These are phyloP conservation scores for Noturus placidus DNA, from an alignment of 2,113 vertebrate species.

Conservation along the genomic window DNA sequence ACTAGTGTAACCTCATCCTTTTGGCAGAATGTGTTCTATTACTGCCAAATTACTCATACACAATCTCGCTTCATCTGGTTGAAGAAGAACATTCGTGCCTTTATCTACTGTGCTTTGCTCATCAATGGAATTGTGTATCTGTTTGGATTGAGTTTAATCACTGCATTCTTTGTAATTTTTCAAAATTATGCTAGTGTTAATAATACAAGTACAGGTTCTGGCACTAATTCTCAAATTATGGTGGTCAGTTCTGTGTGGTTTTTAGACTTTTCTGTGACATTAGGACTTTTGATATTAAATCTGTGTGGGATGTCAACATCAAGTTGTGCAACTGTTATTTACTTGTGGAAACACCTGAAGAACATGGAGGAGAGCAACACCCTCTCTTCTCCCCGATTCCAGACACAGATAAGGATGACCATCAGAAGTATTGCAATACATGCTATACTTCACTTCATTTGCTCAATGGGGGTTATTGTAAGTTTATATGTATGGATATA, in stretches of 20 bases:
- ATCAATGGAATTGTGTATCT: neutral
- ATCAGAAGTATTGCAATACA: conserved; percentile 38
- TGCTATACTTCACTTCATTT: conserved; percentile 30
- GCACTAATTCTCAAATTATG: neutral
- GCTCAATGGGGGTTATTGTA: neutral
- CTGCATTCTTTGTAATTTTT: neutral
- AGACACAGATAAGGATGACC: conserved; percentile 40
- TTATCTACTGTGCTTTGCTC: conserved; percentile 41
- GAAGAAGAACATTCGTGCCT: conserved; percentile 54
- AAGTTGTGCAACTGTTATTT: conserved; percentile 41
- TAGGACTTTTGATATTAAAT: neutral
- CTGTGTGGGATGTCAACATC: conserved; percentile 45
- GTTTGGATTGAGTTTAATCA: neutral
- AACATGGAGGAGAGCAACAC: conserved; percentile 22
- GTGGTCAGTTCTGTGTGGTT: neutral
- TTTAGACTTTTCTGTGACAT: neutral
- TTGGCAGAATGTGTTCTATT: conserved; percentile 60
- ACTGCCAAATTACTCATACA: conserved; percentile 52
- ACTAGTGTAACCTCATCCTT: conserved; percentile 39
- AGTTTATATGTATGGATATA: neutral
- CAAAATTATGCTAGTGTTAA: rapidly evolving
- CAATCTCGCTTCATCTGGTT: conserved; percentile 48
- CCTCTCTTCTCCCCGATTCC: conserved; percentile 29
- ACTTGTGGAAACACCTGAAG: conserved; percentile 55
- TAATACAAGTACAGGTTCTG: neutral